Evolutionary conservation across 2,888 invertebrate species (phyloP).

Genomic region (Drosophila peninsularis): DNA sequence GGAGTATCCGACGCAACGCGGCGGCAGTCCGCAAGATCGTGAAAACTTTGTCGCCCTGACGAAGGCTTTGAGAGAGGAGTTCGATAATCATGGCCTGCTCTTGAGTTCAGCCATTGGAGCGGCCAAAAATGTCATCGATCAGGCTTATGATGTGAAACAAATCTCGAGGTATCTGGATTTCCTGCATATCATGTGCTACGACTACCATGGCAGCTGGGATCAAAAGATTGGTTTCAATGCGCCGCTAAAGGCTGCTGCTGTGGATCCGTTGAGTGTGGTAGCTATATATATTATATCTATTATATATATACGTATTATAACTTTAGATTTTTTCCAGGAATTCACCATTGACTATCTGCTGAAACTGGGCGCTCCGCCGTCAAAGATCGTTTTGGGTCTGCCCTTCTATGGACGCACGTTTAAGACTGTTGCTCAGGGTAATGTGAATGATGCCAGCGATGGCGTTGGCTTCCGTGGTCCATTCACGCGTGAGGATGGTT

Average conservation of each 20-base stretch:
- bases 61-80: slow-evolving; percentile 90
- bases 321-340: too few species aligned
- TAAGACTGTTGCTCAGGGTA: slow-evolving; percentile 82
- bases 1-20: slow-evolving; percentile 93
- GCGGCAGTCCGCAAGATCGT: slow-evolving; percentile 90
- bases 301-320: neutral
- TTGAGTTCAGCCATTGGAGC: slow-evolving; percentile 94
- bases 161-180: slow-evolving; percentile 89
- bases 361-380: slow-evolving; percentile 89
- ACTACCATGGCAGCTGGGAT: slow-evolving; percentile 95
- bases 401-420: slow-evolving; percentile 94
- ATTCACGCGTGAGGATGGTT: slow-evolving; percentile 91
- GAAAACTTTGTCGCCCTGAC: slow-evolving; percentile 91
- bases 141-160: slow-evolving; percentile 90
- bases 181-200: slow-evolving; percentile 95
- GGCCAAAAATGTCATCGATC: slow-evolving; percentile 90
- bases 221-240: slow-evolving; percentile 91
- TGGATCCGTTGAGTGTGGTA: slow-evolving; percentile 88
- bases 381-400: slow-evolving; percentile 92
- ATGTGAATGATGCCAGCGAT: slow-evolving; percentile 85
- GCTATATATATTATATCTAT: slow-evolving; percentile 72
- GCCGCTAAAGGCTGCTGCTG: slow-evolving; percentile 86
- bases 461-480: slow-evolving; percentile 90
- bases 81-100: slow-evolving; percentile 88
- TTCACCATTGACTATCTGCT: slow-evolving; percentile 91